Percentiles rank a stretch among this genome's conserved stretches.
Conservation (phyloP, 2,797 vertebrate genomes). For the Halcyon leucocephala region DNA sequence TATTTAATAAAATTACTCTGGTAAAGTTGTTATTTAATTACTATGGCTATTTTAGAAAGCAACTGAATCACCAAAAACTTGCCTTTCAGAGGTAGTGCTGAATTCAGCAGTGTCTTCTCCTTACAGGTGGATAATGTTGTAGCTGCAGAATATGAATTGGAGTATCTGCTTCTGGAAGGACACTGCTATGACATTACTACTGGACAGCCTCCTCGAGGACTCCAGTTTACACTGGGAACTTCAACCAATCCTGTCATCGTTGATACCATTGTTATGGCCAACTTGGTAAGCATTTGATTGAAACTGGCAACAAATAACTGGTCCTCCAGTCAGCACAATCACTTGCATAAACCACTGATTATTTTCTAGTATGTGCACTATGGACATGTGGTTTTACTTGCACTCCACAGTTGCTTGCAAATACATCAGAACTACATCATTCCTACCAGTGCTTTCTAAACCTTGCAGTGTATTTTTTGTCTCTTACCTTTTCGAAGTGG, state of each 20-base stretch:
- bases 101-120: not conserved
- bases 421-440: not conserved
- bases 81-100: not conserved
- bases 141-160: constrained; percentile 94
- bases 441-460: not conserved
- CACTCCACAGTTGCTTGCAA: not conserved
- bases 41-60: not conserved
- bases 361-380: rapidly evolving
- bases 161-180: constrained; percentile 94
- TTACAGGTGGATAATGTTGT: constrained; percentile 91
- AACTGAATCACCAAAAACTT: not conserved
- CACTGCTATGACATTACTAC: constrained; percentile 97
- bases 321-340: not conserved
- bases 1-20: not conserved
- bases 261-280: constrained; percentile 99
- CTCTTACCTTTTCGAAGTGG: not conserved
- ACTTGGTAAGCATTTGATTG: constrained; percentile 82
- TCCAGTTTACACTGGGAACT: constrained; percentile 95
- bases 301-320: not conserved
- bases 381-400: not conserved
- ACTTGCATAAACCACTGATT: not conserved
- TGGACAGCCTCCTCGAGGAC: constrained; percentile 94
- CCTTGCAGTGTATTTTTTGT: not conserved
- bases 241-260: constrained; percentile 86
- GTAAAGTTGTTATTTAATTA: not conserved